These are phyloP conservation scores for Scopus umbretta DNA, from an alignment of 2,113 vertebrate species.

Conservation along the genomic window DNA sequence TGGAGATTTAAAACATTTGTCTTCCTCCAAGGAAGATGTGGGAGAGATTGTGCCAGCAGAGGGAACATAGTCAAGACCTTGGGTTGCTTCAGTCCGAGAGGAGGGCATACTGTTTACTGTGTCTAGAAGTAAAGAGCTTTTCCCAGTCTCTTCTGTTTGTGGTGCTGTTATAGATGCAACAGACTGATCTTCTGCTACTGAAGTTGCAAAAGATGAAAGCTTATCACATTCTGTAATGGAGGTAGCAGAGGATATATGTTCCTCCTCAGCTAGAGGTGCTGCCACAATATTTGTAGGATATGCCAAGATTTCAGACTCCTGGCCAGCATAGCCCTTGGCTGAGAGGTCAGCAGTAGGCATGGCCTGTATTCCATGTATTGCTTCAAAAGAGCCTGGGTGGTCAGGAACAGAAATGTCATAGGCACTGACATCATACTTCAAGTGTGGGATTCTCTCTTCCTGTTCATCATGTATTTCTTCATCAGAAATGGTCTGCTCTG, in stretches of 20 bases:
- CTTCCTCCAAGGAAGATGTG: conserved; percentile 95
- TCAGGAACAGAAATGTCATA: conserved; percentile 87
- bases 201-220: conserved; percentile 94
- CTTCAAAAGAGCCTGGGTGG: conserved; percentile 80
- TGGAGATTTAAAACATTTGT: conserved; percentile 95
- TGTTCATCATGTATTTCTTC: conserved; percentile 95
- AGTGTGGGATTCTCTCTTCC: conserved; percentile 86
- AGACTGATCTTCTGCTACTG: conserved; percentile 94
- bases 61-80: conserved; percentile 91
- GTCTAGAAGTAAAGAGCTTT: conserved; percentile 87
- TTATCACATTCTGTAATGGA: conserved; percentile 98
- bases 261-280: conserved; percentile 94
- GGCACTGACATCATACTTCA: conserved; percentile 80
- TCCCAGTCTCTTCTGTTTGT: conserved; percentile 90
- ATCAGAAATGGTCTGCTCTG: conserved; percentile 96
- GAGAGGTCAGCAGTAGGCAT: conserved; percentile 62
- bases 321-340: conserved; percentile 75
- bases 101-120: conserved; percentile 86
- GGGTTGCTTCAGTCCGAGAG: conserved; percentile 84
- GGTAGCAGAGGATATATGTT: conserved; percentile 94
- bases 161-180: conserved; percentile 90
- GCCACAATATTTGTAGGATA: conserved; percentile 87
- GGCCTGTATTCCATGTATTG: conserved; percentile 79
- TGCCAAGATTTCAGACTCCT: conserved; percentile 80
- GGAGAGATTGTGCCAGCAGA: conserved; percentile 96